Evolutionary conservation across 2,797 vertebrate species (phyloP).

Genomic region (Sphaeramia orbicularis): DNA sequence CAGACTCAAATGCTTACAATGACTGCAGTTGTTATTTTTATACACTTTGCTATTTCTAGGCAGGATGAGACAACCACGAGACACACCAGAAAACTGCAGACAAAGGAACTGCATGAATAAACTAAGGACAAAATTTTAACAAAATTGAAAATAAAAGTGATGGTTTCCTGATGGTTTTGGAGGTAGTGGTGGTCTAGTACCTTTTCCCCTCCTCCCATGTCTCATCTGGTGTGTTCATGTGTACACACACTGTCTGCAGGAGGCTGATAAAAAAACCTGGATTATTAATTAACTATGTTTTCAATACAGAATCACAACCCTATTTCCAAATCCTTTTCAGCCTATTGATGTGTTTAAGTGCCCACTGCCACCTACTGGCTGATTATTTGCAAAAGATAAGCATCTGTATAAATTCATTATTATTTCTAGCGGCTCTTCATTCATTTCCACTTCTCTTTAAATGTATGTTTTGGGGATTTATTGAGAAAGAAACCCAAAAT

Average conservation of each 20-base stretch:
- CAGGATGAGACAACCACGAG: slow-evolving; percentile 2
- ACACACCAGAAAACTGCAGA: not conserved
- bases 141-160: not conserved
- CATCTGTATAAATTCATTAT: not conserved
- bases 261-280: slow-evolving; percentile 39
- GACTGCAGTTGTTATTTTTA: slow-evolving; percentile 59
- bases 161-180: not conserved
- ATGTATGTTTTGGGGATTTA: not conserved
- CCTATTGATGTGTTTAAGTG: slow-evolving; percentile 1
- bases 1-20: slow-evolving; percentile 33
- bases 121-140: not conserved
- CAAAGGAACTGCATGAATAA: not conserved
- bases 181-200: not conserved
- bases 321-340: slow-evolving; percentile 4
- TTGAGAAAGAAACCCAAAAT: not conserved
- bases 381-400: not conserved
- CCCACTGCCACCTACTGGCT: slow-evolving; percentile 60
- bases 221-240: slow-evolving; percentile 12
- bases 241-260: slow-evolving; percentile 37
- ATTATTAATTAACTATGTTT: slow-evolving; percentile 22
- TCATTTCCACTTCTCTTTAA: not conserved
- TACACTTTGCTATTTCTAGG: not conserved
- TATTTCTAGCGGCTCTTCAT: not conserved
- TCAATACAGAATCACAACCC: slow-evolving; percentile 25
- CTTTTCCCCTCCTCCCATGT: not conserved